phyloP scores from a whole-genome alignment of 2,113 vertebrate genomes.

The Elephantulus edwardii region DNA sequence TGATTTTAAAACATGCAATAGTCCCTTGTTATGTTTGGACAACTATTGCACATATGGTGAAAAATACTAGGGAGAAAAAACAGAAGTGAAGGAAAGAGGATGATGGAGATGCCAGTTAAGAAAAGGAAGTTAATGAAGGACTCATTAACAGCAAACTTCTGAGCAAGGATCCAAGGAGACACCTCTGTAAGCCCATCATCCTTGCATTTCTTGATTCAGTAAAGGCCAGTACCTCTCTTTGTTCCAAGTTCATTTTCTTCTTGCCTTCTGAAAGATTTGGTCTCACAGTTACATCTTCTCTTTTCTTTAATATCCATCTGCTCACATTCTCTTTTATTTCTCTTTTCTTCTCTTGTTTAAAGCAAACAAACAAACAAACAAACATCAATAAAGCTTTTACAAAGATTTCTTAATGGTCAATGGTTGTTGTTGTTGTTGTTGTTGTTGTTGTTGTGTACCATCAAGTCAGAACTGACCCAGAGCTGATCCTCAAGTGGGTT shows the following conservation, averaged over 20 bases:
- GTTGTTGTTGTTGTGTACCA: no score
- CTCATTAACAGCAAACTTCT: neutral
- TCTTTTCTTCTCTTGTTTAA: neutral
- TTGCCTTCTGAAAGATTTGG: neutral
- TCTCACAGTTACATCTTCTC: neutral
- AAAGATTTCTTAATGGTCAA: no score
- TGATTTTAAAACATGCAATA: no score
- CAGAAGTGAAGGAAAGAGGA: no score
- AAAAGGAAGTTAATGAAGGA: neutral
- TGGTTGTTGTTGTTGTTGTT: no score
- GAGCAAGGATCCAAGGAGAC: neutral
- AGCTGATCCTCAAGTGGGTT: no score
- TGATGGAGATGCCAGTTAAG: neutral
- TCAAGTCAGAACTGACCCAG: no score
- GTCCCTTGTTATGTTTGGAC: no score
- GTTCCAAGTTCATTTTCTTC: neutral
- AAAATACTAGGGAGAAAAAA: neutral
- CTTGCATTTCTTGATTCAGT: neutral
- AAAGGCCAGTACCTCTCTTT: neutral
- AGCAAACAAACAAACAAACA: neutral
- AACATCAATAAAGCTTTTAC: no score
- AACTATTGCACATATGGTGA: no score
- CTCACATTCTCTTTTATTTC: no score
- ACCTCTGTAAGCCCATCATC: neutral
- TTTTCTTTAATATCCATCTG: neutral